Percentiles rank a stretch among this genome's conserved stretches.
Conservation (phyloP, 2,797 vertebrate species). For the Tinamus major region DNA sequence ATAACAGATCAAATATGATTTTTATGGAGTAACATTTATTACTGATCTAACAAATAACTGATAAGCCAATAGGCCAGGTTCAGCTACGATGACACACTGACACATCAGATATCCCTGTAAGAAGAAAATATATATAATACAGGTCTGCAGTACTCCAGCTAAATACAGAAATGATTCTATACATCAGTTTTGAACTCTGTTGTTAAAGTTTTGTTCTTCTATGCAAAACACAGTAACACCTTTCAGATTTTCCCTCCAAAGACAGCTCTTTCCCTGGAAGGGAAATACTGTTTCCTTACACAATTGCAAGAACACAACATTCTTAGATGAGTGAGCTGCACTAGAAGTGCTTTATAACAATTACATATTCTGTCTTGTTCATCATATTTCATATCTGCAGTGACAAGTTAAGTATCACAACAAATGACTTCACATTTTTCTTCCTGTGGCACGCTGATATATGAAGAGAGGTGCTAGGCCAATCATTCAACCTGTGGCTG, state of each 20-base stretch:
- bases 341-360: background rate
- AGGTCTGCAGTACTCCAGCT: background rate
- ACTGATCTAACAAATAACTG: background rate
- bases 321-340: fast-evolving
- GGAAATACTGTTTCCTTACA: background rate
- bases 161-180: background rate
- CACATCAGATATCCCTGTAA: background rate
- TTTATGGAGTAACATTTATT: background rate
- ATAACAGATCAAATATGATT: background rate
- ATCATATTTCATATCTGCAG: background rate
- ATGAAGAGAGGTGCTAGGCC: background rate
- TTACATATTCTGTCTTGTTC: background rate
- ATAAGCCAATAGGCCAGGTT: background rate
- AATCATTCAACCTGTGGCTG: background rate
- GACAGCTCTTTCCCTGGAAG: background rate
- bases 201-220: background rate
- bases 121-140: background rate
- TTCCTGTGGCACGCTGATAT: fast-evolving
- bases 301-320: background rate
- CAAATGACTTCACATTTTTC: background rate
- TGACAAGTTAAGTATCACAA: background rate
- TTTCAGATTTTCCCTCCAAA: background rate
- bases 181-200: background rate
- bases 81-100: background rate
- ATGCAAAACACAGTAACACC: background rate